Evolutionary conservation across 92 coral and sea anemone species (phyloP), one percentile per base, ranked within the genome.

Genomic region (Anthopleura xanthogrammica): DNA sequence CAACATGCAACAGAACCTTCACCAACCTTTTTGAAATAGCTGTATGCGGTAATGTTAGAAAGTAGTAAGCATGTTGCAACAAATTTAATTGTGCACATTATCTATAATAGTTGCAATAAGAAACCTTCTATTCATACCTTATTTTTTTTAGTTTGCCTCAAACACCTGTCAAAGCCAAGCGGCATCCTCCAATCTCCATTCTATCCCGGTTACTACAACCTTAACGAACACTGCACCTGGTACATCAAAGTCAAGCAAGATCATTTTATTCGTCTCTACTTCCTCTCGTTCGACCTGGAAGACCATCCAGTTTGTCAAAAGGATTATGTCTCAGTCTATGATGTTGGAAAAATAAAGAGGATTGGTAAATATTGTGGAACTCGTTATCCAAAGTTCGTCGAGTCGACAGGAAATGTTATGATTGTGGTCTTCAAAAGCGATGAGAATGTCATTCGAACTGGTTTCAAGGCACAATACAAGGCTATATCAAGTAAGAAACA

Each of bases 311-410:
- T 83, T 16, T 93, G 97, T 29, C 76, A 20, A 1, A 88, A 82
- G 2, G 97, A 93, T 52, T 91, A 48, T 77, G 87, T 93, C 41
- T 77, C 76, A 43, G 83, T 91, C 1, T 89, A 84, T 52, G 87
- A 85, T 55, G 85, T 5, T 8, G 22, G 46, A 5, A 68, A 16
- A 54, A 82, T 29, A 20, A 50, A 84, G 73, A 56, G 36, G 83
- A 68, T 83, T 16, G 97, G 97, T 2, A 84, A 83, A 76, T 93
- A 91, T 29, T 93, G 97, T 70, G 97, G 97, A 14, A 79, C 85
- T 20, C 64, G 94, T 57, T 89, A 86, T 82, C 97, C 97, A 52
- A 83, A 79, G 75, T 93, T 93, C 73, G 86, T 93, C 41, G 88
- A 89, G 41, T 93, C 97, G 42, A 80, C 88, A 3, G 88, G 92